Evolutionary conservation across 2,888 invertebrate species (phyloP).

Genomic region (Lycia hirtaria): DNA sequence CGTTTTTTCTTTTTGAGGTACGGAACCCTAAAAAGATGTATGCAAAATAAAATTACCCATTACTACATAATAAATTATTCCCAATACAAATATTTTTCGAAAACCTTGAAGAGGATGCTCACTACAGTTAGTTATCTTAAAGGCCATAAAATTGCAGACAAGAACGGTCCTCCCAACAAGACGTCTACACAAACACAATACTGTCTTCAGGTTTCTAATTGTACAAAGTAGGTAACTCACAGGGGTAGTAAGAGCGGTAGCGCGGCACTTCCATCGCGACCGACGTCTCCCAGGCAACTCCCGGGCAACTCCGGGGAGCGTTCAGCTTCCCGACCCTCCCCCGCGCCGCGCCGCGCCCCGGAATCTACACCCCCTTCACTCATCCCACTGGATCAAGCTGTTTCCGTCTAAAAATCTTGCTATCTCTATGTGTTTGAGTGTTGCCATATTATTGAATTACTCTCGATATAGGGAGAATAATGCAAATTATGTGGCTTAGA

Average conservation of each 20-base stretch:
- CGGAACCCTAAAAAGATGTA: no score
- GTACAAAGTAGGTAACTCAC: slow-evolving; percentile 65
- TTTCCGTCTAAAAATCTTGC: slow-evolving; percentile 31
- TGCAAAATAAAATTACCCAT: no score
- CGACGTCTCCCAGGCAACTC: slow-evolving; percentile 82
- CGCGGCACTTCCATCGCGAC: slow-evolving; percentile 83
- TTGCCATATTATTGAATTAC: slow-evolving; percentile 1
- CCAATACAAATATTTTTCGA: no score
- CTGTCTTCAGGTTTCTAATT: slow-evolving; percentile 27
- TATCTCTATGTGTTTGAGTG: slow-evolving; percentile 16
- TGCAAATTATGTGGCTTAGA: neutral
- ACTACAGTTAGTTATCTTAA: no score
- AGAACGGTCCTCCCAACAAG: neutral
- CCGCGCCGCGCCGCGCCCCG: neutral
- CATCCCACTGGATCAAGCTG: slow-evolving; percentile 34
- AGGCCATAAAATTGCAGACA: neutral
- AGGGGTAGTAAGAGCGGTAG: slow-evolving; percentile 80
- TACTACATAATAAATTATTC: no score
- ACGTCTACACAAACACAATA: slow-evolving; percentile 1
- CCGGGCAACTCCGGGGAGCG: slow-evolving; percentile 45
- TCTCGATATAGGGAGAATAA: neutral
- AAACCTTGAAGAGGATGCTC: no score
- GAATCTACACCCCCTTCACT: slow-evolving; percentile 17
- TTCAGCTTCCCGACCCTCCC: slow-evolving; percentile 52
- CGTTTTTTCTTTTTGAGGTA: no score